Base-by-base conservation (phyloP, 2,888 invertebrate genomes). In the Amblyteles armatorius region DNA sequence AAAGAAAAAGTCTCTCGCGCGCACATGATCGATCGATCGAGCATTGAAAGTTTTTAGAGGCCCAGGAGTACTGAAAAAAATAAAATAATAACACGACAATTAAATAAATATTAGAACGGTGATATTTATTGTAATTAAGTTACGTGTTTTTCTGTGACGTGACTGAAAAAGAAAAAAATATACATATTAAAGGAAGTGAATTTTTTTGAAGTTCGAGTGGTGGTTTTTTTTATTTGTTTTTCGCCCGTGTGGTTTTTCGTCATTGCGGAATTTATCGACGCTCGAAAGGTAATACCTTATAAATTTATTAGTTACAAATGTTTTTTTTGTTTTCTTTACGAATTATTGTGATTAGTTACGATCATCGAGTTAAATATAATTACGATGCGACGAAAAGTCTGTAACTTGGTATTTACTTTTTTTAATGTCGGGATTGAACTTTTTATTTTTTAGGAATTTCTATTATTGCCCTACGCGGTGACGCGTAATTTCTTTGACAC, bases 101-200 rank as follows among this genome's bases (percentile, higher is more conserved):
- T 52, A n/a, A 52, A 71, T 50, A 71, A 71, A 71, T 26, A 22
- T 50, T 9, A 0, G 16, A 52, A 16, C 33, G n/a, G 50, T 33
- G 71, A 52, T 71, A 29, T 52, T 44, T 52, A 52, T 71, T 71
- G 11, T n/a, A 71, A 71, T 71, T 33, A 16, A 29, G 22, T 71
- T 52, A n/a, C 13, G 13, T 13, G 50, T 50, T 29, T 29, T n/a
- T n/a, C n/a, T 50, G 69, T 63, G 78, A 69, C 44, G 65, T 73
- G 57, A 68, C 1, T 29, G 19, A 55, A 55, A 44, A n/a, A 9
- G 55, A 44, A 13, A 44, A n/a, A 63, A n/a, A 13, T n/a, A 29
- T 5, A 13, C 3, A 7, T 7, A 19, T 29, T 5, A 7, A 63
- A 63, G 33, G 33, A 63, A 63, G 60, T 57, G 55, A 36, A 40